phyloP scores from a whole-genome alignment of 2,113 vertebrate species.

The Cynoglossus semilaevis region DNA sequence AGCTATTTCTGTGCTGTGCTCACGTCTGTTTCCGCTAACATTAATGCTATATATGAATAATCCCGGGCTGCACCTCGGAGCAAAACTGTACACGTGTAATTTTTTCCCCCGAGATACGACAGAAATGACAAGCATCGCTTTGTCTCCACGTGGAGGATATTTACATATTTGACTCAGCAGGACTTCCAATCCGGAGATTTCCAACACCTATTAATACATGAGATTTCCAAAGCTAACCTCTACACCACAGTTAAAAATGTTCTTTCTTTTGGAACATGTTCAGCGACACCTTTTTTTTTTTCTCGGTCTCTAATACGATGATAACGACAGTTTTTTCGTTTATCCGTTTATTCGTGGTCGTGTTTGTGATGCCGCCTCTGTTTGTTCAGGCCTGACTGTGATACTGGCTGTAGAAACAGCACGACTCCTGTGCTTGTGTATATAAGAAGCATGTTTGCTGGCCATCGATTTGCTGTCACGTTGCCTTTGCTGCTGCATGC shows the following conservation, averaged over 20 bases:
- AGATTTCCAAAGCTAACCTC: neutral
- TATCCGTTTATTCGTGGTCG: neutral
- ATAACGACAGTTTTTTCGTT: neutral
- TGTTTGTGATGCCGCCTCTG: neutral
- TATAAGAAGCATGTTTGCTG: constrained; percentile 13
- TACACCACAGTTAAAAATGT: neutral
- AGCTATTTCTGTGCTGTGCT: constrained; percentile 53
- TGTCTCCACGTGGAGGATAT: neutral
- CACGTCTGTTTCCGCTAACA: constrained; percentile 49
- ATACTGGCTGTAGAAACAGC: neutral
- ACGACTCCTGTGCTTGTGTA: constrained; percentile 10
- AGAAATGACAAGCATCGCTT: constrained; percentile 17
- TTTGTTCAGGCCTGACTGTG: neutral
- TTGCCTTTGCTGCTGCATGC: constrained; percentile 11
- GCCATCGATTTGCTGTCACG: constrained; percentile 36
- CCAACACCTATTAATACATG: neutral
- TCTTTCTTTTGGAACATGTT: neutral
- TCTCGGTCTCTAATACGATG: neutral
- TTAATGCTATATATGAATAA: constrained; percentile 43
- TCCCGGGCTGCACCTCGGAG: constrained; percentile 13
- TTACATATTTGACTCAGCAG: constrained; percentile 35
- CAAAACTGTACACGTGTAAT: constrained; percentile 20
- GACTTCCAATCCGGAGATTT: neutral
- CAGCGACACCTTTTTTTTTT: neutral
- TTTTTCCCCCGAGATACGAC: neutral